A percentile compares a stretch with the other conserved stretches of the same genome.
Conservation (phyloP, 2,888 invertebrate genomes). For the Spodoptera exigua region DNA sequence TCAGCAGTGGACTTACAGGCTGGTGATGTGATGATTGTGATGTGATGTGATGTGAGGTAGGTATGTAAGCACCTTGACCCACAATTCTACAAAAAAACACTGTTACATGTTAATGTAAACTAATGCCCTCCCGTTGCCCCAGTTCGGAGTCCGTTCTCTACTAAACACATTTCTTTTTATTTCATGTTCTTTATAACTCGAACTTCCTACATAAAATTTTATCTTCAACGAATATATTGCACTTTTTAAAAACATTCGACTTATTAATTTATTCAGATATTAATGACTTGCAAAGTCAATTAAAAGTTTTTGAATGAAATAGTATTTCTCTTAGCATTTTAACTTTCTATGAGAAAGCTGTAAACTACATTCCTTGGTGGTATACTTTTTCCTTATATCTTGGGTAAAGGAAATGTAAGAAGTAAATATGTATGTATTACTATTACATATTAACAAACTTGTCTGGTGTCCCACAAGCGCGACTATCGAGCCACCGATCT, state of each 20-base stretch:
- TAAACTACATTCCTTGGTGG: constrained; percentile 36
- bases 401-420: constrained; percentile 17
- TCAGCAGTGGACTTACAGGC: no score
- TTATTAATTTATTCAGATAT: constrained; percentile 41
- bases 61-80: no score
- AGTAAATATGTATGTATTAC: constrained; percentile 16
- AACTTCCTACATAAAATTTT: constrained; percentile 37
- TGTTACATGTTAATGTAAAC: constrained; percentile 1
- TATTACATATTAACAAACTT: no score
- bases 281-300: constrained; percentile 42
- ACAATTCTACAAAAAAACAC: no score
- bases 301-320: constrained; percentile 47
- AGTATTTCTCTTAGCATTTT: constrained; percentile 27
- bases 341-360: constrained; percentile 53
- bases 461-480: no score
- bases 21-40: no score
- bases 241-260: constrained; percentile 21
- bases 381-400: constrained; percentile 43
- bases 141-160: constrained; percentile 6
- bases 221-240: constrained; percentile 31
- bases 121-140: constrained; percentile 9
- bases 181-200: constrained; percentile 16
- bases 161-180: constrained; percentile 6
- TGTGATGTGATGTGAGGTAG: no score
- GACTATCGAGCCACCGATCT: no score